Conservation (phyloP, 2,797 vertebrate genomes). For the Natrix natrix region DNA sequence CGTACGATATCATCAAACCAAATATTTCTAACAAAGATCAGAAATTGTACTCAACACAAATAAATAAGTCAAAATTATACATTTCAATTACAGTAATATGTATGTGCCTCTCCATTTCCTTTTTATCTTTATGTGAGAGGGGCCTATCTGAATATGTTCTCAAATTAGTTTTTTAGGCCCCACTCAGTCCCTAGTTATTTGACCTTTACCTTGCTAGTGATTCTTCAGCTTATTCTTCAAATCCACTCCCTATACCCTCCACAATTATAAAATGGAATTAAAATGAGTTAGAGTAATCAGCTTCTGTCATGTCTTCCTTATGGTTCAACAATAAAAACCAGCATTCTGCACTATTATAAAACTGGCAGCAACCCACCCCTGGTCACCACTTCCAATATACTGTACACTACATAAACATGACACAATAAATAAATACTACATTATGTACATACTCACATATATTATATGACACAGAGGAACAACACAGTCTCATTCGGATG, state of each 20-base stretch:
- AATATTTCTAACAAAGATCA: not conserved
- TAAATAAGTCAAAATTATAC: not conserved
- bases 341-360: not conserved
- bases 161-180: not conserved
- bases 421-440: too few species aligned
- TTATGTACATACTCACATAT: too few species aligned
- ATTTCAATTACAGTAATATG: not conserved
- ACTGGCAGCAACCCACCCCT: too few species aligned
- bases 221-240: not conserved
- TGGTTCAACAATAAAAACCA: not conserved
- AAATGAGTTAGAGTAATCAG: not conserved
- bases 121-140: not conserved
- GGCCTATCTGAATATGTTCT: not conserved
- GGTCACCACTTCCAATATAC: too few species aligned
- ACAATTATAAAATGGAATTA: not conserved
- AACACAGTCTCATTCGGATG: too few species aligned
- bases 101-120: not conserved
- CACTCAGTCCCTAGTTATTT: not conserved
- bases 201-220: not conserved
- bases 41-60: not conserved
- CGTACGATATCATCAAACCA: not conserved
- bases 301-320: not conserved
- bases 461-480: too few species aligned
- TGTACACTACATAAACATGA: too few species aligned
- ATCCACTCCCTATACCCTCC: not conserved